Evolutionary conservation across 2,113 vertebrate genomes (phyloP).

Genomic region (Dendrocopos noguchii): DNA sequence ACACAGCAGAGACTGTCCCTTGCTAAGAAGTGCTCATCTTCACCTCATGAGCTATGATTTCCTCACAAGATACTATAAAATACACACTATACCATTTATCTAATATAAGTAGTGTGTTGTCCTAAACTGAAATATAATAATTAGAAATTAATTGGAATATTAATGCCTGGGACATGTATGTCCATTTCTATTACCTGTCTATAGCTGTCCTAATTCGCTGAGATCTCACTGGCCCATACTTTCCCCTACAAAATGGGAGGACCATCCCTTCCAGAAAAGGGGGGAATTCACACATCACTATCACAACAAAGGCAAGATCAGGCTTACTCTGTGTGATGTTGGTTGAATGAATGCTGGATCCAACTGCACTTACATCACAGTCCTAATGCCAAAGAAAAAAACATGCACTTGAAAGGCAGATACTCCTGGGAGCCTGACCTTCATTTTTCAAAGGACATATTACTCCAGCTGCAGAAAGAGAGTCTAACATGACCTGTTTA

Average conservation of each 20-base stretch:
- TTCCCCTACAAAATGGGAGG: neutral
- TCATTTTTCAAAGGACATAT: neutral
- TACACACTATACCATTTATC: neutral
- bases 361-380: neutral
- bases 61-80: conserved; percentile 10
- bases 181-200: neutral
- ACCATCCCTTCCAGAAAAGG: neutral
- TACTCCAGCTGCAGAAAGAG: neutral
- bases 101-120: conserved; percentile 13
- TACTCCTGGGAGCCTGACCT: neutral
- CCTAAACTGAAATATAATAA: conserved; percentile 18
- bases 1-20: neutral
- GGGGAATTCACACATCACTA: neutral
- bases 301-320: neutral
- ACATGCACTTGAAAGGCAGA: neutral
- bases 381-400: neutral
- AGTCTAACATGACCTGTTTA: neutral
- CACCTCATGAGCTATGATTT: neutral
- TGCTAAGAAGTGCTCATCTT: neutral
- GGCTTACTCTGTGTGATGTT: neutral
- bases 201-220: neutral
- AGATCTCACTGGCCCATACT: neutral
- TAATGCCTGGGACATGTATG: neutral
- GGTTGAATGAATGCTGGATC: neutral
- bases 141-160: conserved; percentile 25